phyloP scores from a whole-genome alignment of 2,113 vertebrate species.

The Herpetotheres cachinnans region DNA sequence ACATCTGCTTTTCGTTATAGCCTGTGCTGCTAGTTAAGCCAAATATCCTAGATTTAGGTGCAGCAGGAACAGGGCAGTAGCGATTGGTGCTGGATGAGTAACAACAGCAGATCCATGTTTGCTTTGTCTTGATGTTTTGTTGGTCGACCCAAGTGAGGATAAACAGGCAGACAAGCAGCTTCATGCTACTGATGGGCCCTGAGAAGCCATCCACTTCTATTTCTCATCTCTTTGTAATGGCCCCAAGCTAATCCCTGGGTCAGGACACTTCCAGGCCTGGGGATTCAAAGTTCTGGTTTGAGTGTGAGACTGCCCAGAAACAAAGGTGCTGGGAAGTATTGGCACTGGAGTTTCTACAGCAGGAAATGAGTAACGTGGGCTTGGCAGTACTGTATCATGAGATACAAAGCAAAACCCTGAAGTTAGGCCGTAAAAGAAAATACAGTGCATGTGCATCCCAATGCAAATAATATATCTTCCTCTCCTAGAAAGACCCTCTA shows the following conservation, averaged over 20 bases:
- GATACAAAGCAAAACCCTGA: neutral
- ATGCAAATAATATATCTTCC: neutral
- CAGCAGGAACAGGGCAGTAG: neutral
- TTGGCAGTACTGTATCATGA: neutral
- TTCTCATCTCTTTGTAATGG: neutral
- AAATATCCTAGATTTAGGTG: neutral
- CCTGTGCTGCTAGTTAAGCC: neutral
- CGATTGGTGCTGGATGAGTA: neutral
- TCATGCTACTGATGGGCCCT: neutral
- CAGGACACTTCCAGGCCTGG: neutral
- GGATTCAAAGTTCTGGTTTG: neutral
- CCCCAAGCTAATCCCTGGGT: neutral
- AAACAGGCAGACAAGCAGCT: slow-evolving; percentile 19
- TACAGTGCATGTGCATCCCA: neutral
- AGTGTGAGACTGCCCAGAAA: neutral
- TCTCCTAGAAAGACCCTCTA: neutral
- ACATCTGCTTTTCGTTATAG: slow-evolving; percentile 24
- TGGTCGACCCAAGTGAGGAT: neutral
- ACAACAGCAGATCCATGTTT: neutral
- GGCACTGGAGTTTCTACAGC: neutral
- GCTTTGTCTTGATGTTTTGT: neutral
- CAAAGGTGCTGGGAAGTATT: neutral
- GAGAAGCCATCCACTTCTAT: neutral
- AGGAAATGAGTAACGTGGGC: neutral
- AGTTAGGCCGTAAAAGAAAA: neutral